These are phyloP conservation scores for Diceros bicornis DNA, from an alignment of 2,797 vertebrate species.

Conservation along the genomic window DNA sequence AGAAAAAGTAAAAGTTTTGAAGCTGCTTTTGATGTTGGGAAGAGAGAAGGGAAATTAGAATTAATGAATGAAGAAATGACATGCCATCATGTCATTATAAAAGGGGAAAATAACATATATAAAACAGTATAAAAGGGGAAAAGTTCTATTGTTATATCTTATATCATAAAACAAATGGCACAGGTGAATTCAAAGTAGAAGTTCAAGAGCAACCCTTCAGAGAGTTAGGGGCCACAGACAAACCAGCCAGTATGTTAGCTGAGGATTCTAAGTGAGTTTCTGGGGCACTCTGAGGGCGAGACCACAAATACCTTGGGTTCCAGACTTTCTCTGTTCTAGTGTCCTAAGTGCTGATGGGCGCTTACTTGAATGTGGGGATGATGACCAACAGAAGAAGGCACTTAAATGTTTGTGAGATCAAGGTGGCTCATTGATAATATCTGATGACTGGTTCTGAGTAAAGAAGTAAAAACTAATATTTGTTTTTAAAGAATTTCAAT, in stretches of 20 bases:
- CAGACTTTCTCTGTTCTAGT: not conserved
- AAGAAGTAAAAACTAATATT: not conserved
- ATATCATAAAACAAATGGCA: not conserved
- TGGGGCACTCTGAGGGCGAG: not conserved
- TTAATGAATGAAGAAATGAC: slow-evolving; percentile 7
- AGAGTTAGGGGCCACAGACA: not conserved
- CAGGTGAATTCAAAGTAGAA: not conserved
- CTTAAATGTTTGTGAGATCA: not conserved
- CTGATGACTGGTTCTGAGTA: not conserved
- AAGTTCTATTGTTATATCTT: not conserved
- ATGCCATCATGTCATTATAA: not conserved
- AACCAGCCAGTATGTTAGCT: not conserved
- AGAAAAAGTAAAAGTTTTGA: slow-evolving; percentile 44
- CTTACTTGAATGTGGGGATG: not conserved
- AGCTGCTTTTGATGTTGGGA: not conserved
- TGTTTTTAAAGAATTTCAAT: slow-evolving; percentile 3
- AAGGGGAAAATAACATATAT: not conserved
- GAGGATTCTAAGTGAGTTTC: not conserved
- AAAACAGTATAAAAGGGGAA: not conserved
- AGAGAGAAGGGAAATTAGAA: slow-evolving; percentile 28
- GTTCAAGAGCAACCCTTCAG: not conserved
- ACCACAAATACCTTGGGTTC: not conserved
- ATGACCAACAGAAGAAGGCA: not conserved
- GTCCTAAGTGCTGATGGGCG: not conserved
- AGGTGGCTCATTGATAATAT: not conserved